These are phyloP conservation scores for Neomicropteryx cornuta DNA, from an alignment of 1,140 invertebrate genomes.

Conservation along the genomic window DNA sequence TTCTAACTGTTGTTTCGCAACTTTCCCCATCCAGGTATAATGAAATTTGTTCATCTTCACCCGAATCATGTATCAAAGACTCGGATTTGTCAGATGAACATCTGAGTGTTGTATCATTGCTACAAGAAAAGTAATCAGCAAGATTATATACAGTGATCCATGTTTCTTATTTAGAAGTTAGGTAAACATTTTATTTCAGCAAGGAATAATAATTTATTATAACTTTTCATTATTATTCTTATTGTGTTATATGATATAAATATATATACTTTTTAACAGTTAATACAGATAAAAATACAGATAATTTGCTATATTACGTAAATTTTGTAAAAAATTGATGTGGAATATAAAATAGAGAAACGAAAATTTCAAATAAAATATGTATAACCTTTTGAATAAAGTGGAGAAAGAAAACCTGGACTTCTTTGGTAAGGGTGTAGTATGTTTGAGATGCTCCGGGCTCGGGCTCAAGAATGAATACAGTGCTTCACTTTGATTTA, in stretches of 20 bases:
- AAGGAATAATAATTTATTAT: no score
- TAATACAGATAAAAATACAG: no score
- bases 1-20: slow-evolving; percentile 29
- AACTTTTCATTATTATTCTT: no score
- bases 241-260: no score
- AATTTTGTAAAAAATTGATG: no score
- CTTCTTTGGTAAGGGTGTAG: slow-evolving; percentile 64
- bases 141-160: not conserved
- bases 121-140: slow-evolving; percentile 15
- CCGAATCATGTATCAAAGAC: slow-evolving; percentile 29
- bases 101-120: slow-evolving; percentile 27
- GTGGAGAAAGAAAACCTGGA: slow-evolving; percentile 72
- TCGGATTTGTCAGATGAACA: slow-evolving; percentile 27
- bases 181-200: no score
- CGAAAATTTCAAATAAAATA: not conserved
- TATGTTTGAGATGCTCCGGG: slow-evolving; percentile 75
- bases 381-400: slow-evolving; percentile 62
- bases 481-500: slow-evolving; percentile 80
- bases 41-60: slow-evolving; percentile 64
- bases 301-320: no score
- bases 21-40: slow-evolving; percentile 51
- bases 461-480: slow-evolving; percentile 84
- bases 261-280: no score
- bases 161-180: no score
- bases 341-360: no score